Evolutionary conservation across 2,797 vertebrate genomes (phyloP), one percentile per base, ranked within the genome.

Genomic region (Gypaetus barbatus): DNA sequence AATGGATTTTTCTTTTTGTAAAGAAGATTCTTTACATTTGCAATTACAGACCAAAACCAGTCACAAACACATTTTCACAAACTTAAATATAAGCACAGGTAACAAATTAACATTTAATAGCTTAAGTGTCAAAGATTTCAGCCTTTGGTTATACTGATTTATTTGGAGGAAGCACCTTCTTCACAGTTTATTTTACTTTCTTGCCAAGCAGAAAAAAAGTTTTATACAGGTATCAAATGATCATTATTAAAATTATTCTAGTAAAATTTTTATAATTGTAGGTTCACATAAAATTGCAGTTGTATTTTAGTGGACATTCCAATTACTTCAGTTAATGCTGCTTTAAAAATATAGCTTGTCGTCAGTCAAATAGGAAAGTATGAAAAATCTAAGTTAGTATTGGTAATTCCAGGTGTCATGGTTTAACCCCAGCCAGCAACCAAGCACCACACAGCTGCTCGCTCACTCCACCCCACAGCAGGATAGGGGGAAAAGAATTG

Each of bases 391-490:
- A 43, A 43, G 6, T 31, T 33, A 66, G 23, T 61, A 31, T 1
- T 27, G 21, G 23, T 51, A 81, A 43, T 41, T 71, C 4, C 18
- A 73, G 2, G 13, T 10, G 25, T 30, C 0, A 1, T 30, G 8
- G 31, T 75, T 84, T 84, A 65, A 31, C 12, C 19, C 19, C 17
- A 74, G 19, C 17, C 43, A 27, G 19, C 7, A 51, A 7, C n/a
- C 10, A 19, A 73, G 15, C 27, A 11, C 8, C 27, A 54, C 43
- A 17, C 3, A 49, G 16, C 27, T 18, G 12, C 13, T 54, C 10
- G 6, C 13, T 57, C 43, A 11, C n/a, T 57, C 25, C 11, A 14
- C 19, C 6, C 27, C 66, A 17, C 52, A 33, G 17, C 0, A 0
- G 18, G 8, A 74, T 8, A 7, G 5, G 2, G 3, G 23, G 4